Base-by-base conservation (phyloP, 2,888 invertebrate genomes). In the Balanococcus diminutus region DNA sequence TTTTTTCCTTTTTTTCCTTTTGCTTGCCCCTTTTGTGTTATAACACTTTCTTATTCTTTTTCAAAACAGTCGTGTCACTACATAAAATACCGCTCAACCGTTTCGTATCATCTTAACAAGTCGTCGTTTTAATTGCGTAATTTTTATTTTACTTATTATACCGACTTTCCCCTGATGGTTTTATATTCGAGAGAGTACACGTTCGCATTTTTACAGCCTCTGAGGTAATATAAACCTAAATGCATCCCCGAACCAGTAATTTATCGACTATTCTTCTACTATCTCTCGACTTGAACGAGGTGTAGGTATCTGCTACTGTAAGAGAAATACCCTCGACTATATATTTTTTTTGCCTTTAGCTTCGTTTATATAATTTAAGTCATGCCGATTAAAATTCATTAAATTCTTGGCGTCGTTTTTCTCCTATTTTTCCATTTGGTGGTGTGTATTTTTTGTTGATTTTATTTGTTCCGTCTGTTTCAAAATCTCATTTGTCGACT, bases 51-150 rank as follows among this genome's bases (percentile, higher is more conserved):
- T 81, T 79, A 19, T 79, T 79, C 36, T 36, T 36, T 28, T 19
- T 36, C 36, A 3, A 36, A 79, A 56, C 9, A n/a, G 22, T 56
- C 36, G 75, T 79, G 75, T 79, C 75, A 79, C 36, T 67, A 67
- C 67, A 67, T 67, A 67, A 72, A 79, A 36, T 79, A 36, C 31
- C 22, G 5, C n/a, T n/a, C 32, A n/a, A 31, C 25, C 67, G 14
- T 28, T 9, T 1, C 32, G n/a, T 19, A 79, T 22, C 75, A 36
- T 36, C 75, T 79, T 67, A 67, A 67, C 67, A 67, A 67, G 67
- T 79, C 75, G 72, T 79, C 36, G 32, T 79, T 79, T 79, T 79
- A 79, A 79, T 79, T 79, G 75, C 75, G 75, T 79, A 79, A 79
- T 32, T 79, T 79, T 79, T 36, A 19, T 36, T 79, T 79, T 22